Evolutionary conservation across 2,888 invertebrate species (phyloP), one percentile per base, ranked within the genome.

Genomic region (Neoitamus cyanurus): DNA sequence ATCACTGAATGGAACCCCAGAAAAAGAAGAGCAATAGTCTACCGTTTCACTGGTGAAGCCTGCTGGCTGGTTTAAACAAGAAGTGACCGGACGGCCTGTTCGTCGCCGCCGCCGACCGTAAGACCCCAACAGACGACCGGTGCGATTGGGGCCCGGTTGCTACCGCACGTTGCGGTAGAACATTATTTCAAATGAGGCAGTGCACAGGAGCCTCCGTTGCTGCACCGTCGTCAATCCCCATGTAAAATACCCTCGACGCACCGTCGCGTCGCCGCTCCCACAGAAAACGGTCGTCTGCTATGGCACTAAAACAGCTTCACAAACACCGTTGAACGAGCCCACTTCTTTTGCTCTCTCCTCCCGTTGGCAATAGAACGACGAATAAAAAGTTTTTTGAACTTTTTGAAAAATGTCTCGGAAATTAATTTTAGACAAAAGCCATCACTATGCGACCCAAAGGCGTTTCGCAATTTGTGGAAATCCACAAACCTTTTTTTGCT

Each of bases 361-460:
- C 58, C 31, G 30, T 31, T 15, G 46, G 78, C 30, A 13, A 31
- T 31, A 70, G 30, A 31, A 15, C 30, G 15, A 30, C 30, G 42
- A 58, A 82, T 82, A 82, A 82, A 46, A 69, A 82, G 82, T 68
- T 82, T 68, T 80, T 82, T 82, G 82, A 82, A 82, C 82, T 82
- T 82, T 82, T 82, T 69, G 37, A 69, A 68, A 69, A 82, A 82
- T 82, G 25, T 82, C 15, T 34, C 48, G 15, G 31, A 78, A 78
- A 78, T 78, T 78, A 78, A 78, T 77, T 77, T 77, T 30, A 46
- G 30, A 77, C 77, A 77, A 42, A 37, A 77, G 30, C 13, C 70
- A 34, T 70, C 70, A 31, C 30, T n/a, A 31, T 70, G 70, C n/a
- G 34, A 70, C 31, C 31, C 48, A 13, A 30, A 48, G 48, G 31